A percentile compares a stretch with the other conserved stretches of the same genome.
phyloP scores from a whole-genome alignment of 2,113 vertebrate species.

The Cygnus atratus region DNA sequence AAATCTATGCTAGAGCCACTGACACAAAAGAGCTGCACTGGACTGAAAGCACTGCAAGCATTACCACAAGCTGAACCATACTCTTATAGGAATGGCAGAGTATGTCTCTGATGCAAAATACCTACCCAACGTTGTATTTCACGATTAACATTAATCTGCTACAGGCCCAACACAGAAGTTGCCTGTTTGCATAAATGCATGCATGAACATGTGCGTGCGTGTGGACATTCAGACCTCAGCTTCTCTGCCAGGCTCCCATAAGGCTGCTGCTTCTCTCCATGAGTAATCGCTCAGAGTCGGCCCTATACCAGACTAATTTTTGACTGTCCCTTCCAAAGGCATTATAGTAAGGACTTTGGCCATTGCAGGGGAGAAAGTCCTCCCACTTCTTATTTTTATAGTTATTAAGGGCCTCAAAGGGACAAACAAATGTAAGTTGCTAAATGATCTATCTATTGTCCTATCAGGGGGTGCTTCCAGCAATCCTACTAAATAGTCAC shows the following conservation, averaged over 20 bases:
- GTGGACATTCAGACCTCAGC: neutral
- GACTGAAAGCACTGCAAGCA: neutral
- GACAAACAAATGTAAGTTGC: neutral
- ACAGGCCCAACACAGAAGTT: neutral
- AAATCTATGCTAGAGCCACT: neutral
- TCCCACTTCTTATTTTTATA: neutral
- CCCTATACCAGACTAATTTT: neutral
- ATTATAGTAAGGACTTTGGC: neutral
- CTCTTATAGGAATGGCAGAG: neutral
- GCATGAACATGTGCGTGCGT: fast-evolving
- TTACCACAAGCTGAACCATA: neutral
- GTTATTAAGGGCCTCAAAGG: neutral
- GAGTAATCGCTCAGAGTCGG: neutral
- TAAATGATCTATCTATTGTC: neutral
- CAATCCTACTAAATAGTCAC: neutral
- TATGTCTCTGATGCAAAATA: neutral
- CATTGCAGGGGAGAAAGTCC: neutral
- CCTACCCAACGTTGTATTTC: neutral
- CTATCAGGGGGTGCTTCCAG: neutral
- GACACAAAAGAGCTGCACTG: neutral
- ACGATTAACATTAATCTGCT: neutral
- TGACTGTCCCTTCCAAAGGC: neutral
- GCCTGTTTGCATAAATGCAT: neutral
- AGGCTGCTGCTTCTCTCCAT: neutral
- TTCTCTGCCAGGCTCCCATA: neutral